A percentile compares a stretch with the other conserved stretches of the same genome.
Evolutionary conservation across 2,888 invertebrate species (phyloP).

Genomic region (Noctua janthe): DNA sequence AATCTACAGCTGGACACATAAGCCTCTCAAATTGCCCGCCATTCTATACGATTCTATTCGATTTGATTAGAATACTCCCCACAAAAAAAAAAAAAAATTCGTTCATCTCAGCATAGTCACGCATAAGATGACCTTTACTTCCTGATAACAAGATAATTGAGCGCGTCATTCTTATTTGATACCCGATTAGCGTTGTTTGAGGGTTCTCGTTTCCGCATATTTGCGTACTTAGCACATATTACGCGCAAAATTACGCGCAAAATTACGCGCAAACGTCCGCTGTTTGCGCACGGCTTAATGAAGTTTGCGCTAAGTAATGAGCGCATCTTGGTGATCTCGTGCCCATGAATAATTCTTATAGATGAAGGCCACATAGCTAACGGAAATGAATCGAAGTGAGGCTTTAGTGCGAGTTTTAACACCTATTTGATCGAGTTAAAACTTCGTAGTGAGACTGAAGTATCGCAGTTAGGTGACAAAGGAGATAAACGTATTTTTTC

Average conservation of each 20-base stretch:
- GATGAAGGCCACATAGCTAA: slow-evolving; percentile 3
- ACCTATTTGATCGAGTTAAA: neutral
- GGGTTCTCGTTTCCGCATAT: slow-evolving; percentile 71
- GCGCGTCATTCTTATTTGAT: slow-evolving; percentile 61
- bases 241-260: slow-evolving; percentile 64
- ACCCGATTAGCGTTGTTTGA: slow-evolving; percentile 66
- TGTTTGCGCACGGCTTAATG: slow-evolving; percentile 53
- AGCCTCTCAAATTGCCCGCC: neutral
- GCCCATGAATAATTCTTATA: slow-evolving; percentile 19
- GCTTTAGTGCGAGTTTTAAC: neutral
- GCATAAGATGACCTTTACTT: slow-evolving; percentile 15
- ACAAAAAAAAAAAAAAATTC: neutral
- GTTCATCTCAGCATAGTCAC: neutral
- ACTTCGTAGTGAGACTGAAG: neutral
- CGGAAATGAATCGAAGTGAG: neutral
- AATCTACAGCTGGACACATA: neutral
- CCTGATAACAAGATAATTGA: slow-evolving; percentile 43
- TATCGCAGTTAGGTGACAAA: neutral
- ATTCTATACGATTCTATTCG: neutral
- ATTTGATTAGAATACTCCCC: neutral
- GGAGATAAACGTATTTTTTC: neutral
- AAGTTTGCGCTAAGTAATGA: slow-evolving; percentile 56
- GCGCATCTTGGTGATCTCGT: slow-evolving; percentile 45
- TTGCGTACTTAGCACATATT: slow-evolving; percentile 69
- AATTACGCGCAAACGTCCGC: slow-evolving; percentile 54